Percentiles rank a stretch among this genome's conserved stretches.
These are phyloP conservation scores for Mystacornis crossleyi DNA, from an alignment of 2,113 vertebrate species.

Conservation along the genomic window DNA sequence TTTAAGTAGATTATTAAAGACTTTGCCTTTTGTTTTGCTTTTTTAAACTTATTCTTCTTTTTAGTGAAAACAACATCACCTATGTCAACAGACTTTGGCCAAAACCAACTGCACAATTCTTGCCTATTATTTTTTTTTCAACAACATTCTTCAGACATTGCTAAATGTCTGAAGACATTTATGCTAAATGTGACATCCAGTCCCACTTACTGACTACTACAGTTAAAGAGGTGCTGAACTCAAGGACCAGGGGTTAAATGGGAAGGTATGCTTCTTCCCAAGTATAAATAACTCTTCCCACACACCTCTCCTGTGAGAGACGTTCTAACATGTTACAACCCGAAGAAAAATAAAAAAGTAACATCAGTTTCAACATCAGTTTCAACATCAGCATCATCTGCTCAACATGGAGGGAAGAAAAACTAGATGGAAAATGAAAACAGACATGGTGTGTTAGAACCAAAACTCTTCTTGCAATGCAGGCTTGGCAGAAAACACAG, in stretches of 20 bases:
- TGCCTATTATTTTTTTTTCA: not conserved
- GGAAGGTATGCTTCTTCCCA: not conserved
- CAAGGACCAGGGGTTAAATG: not conserved
- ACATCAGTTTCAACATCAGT: not conserved
- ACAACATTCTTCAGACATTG: not conserved
- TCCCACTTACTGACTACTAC: not conserved
- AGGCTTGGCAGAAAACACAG: not conserved
- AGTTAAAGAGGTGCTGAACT: not conserved
- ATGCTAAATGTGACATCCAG: not conserved
- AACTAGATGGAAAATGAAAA: not conserved
- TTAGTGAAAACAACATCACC: not conserved
- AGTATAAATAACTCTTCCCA: not conserved
- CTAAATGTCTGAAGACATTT: too few relatives aligned
- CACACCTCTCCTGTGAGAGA: not conserved
- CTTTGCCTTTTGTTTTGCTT: not conserved
- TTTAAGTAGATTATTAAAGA: not conserved
- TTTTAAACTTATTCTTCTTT: not conserved
- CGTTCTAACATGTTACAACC: rapidly evolving
- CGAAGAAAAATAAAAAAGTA: not conserved
- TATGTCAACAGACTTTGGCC: not conserved
- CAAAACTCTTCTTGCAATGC: not conserved
- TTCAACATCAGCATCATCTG: not conserved
- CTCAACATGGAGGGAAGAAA: not conserved
- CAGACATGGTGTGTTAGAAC: not conserved
- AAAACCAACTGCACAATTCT: not conserved